Conservation (phyloP, 2,888 invertebrate species). For the Cordylochernes scorpioides region DNA sequence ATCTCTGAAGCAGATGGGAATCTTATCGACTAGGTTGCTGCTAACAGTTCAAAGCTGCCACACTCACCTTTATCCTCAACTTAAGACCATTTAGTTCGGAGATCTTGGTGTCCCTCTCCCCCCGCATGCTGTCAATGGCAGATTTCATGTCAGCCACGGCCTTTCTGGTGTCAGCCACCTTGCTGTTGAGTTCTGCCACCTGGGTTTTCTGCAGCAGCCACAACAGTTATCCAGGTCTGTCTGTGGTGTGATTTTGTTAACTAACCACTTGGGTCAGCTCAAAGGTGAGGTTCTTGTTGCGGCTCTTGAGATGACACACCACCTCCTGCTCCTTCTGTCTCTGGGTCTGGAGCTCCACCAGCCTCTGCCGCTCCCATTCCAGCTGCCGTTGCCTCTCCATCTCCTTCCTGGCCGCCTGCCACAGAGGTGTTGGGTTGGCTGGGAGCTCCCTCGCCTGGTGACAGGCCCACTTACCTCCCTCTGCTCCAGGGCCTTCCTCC, state of each 20-base stretch:
- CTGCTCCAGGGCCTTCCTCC: constrained; percentile 48
- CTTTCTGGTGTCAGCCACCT: constrained; percentile 52
- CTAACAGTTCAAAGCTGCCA: too few species aligned
- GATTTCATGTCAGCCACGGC: constrained; percentile 71
- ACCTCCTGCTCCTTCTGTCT: constrained; percentile 59
- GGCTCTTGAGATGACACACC: constrained; percentile 55
- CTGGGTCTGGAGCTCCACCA: constrained; percentile 57
- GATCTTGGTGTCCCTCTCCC: constrained; percentile 69
- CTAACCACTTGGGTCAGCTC: constrained; percentile 35
- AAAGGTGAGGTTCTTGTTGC: constrained; percentile 51
- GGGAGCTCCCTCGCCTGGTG: too few species aligned
- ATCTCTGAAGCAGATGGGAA: too few species aligned
- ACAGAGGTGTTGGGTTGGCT: too few species aligned
- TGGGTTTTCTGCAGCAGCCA: constrained; percentile 25
- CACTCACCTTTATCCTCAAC: constrained; percentile 18
- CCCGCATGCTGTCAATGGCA: constrained; percentile 79
- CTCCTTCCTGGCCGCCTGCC: constrained; percentile 35
- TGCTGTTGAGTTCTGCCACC: constrained; percentile 48
- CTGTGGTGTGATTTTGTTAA: constrained; percentile 28
- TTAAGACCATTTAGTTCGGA: constrained; percentile 56
- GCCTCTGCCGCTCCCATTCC: constrained; percentile 82
- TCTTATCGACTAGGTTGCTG: too few species aligned
- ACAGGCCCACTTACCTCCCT: constrained; percentile 22
- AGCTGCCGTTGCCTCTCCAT: constrained; percentile 78
- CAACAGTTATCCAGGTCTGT: constrained; percentile 18